Percentiles rank a stretch among this genome's conserved stretches.
phyloP scores from a whole-genome alignment of 2,113 vertebrate genomes.

The Protobothrops flavoviridis region DNA sequence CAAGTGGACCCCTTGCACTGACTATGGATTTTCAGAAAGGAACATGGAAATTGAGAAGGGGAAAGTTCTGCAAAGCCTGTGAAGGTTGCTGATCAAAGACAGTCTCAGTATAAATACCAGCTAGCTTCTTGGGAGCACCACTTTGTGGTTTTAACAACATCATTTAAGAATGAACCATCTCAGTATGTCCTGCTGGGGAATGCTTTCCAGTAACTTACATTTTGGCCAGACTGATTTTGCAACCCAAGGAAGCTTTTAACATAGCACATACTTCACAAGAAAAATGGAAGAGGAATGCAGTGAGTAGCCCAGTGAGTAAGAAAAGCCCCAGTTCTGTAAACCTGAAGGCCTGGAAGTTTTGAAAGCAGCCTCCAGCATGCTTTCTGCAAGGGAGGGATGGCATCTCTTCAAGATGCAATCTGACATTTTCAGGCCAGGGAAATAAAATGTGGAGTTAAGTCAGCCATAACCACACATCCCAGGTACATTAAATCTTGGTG shows the following conservation, averaged over 20 bases:
- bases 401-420: conserved; percentile 42
- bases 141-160: not conserved
- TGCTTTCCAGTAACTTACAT: not conserved
- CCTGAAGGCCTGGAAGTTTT: not conserved
- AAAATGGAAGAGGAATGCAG: not conserved
- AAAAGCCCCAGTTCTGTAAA: not conserved
- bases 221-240: not conserved
- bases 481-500: not conserved
- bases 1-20: not conserved
- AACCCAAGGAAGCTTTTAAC: not conserved
- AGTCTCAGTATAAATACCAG: not conserved
- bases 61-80: not conserved
- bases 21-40: not conserved
- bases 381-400: not conserved
- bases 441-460: conserved; percentile 43
- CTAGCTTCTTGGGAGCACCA: not conserved
- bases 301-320: not conserved
- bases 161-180: not conserved
- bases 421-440: conserved; percentile 64
- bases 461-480: conserved; percentile 14
- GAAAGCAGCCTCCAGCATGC: not conserved
- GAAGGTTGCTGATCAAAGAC: not conserved
- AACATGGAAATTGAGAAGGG: not conserved
- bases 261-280: not conserved
- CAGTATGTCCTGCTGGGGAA: not conserved